A percentile compares a stretch with the other conserved stretches of the same genome.
Evolutionary conservation across 2,797 vertebrate species (phyloP).

Genomic region (Remorina albescens): DNA sequence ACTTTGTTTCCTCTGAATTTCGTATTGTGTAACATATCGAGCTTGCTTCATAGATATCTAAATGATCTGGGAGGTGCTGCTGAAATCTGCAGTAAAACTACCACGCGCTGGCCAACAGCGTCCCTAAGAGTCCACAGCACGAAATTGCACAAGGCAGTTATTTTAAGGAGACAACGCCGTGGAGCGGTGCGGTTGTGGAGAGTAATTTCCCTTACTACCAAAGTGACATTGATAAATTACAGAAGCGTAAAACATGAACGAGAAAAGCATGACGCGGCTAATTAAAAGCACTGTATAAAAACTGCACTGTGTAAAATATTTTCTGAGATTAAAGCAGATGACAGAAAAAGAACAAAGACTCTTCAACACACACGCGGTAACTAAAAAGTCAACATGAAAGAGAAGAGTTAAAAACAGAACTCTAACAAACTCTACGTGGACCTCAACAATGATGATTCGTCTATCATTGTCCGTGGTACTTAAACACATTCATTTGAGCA

Average conservation of each 20-base stretch:
- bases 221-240: not conserved
- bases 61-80: conserved; percentile 40
- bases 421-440: no score
- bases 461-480: not conserved
- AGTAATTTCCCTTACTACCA: fast-evolving
- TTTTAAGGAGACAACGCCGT: no score
- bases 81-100: conserved; percentile 4
- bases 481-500: not conserved
- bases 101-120: conserved; percentile 61
- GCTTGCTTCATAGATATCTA: conserved; percentile 4
- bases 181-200: not conserved
- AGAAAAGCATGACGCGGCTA: no score
- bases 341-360: not conserved
- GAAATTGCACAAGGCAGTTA: not conserved
- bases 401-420: no score
- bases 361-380: no score
- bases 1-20: not conserved
- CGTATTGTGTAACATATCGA: not conserved
- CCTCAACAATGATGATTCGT: no score
- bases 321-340: no score
- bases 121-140: conserved; percentile 44
- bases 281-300: not conserved
- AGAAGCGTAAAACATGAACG: no score
- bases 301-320: no score
- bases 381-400: no score